Evolutionary conservation across 92 coral and sea anemone species (phyloP).

Genomic region (Phenganax subtilis): DNA sequence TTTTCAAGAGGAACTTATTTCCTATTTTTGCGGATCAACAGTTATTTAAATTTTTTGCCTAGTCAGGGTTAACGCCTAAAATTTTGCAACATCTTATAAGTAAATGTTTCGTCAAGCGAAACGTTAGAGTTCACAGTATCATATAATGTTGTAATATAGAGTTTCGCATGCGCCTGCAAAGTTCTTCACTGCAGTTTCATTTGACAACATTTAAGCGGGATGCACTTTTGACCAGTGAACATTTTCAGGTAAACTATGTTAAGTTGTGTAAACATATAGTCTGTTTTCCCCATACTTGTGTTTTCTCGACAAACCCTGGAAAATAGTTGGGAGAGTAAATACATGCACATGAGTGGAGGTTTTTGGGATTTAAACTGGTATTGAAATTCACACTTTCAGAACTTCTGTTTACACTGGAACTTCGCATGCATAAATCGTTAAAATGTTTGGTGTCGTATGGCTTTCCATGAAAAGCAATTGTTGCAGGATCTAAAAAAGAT

Average conservation of each 20-base stretch:
- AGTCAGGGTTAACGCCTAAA: conserved; percentile 7
- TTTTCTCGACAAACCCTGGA: background rate
- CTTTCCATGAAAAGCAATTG: no score
- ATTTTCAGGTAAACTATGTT: no score
- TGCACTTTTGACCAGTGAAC: no score
- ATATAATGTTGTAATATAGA: no score
- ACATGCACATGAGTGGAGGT: background rate
- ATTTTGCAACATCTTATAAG: no score
- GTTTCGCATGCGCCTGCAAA: no score
- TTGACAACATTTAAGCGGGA: no score
- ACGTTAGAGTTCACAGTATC: no score
- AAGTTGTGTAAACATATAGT: conserved; percentile 13
- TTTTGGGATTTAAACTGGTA: background rate
- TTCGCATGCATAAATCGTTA: background rate
- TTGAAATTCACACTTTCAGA: background rate
- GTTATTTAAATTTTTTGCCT: background rate
- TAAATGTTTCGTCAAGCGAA: no score
- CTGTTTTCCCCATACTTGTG: conserved; percentile 6
- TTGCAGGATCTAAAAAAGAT: no score
- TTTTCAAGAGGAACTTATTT: background rate
- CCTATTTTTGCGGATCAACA: background rate
- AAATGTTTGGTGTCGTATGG: background rate
- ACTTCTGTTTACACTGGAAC: background rate
- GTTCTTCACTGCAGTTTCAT: no score
- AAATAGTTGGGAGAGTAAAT: conserved; percentile 5